Conservation (phyloP, 2,113 vertebrate genomes). For the Pantherophis guttatus region DNA sequence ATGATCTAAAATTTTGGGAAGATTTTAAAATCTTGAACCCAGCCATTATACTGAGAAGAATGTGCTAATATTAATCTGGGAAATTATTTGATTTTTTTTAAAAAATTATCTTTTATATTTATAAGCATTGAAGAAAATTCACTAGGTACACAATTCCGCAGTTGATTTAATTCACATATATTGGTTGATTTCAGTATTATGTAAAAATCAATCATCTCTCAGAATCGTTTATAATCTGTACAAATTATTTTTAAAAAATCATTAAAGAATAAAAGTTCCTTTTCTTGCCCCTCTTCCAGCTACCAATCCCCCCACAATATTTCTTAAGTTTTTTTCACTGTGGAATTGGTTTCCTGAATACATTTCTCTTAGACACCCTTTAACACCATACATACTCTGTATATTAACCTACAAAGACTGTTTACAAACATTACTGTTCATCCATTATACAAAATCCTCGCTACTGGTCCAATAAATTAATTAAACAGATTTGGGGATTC, state of each 20-base stretch:
- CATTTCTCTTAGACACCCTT: constrained; percentile 18
- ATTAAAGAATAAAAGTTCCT: not conserved
- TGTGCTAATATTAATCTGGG: constrained; percentile 45
- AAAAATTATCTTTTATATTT: not conserved
- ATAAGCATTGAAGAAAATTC: not conserved
- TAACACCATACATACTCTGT: constrained; percentile 18
- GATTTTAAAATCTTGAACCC: constrained; percentile 29
- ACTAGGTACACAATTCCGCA: not conserved
- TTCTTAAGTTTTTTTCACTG: not conserved
- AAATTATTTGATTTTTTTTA: constrained; percentile 39
- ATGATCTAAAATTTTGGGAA: not conserved
- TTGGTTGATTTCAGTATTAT: not conserved
- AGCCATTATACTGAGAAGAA: constrained; percentile 40
- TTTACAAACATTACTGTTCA: constrained; percentile 38
- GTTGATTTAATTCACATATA: not conserved
- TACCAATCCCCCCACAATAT: constrained; percentile 11
- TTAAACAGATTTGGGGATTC: not conserved
- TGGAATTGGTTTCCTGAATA: constrained; percentile 38
- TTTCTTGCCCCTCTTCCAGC: not conserved
- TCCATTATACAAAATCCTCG: constrained; percentile 11
- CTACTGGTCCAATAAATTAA: constrained; percentile 44
- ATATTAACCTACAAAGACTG: constrained; percentile 11
- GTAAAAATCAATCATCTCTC: not conserved
- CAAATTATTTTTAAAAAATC: not conserved
- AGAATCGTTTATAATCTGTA: not conserved